A percentile compares a stretch with the other conserved stretches of the same genome.
Evolutionary conservation across 2,113 vertebrate species (phyloP).

Genomic region (Gavia stellata): DNA sequence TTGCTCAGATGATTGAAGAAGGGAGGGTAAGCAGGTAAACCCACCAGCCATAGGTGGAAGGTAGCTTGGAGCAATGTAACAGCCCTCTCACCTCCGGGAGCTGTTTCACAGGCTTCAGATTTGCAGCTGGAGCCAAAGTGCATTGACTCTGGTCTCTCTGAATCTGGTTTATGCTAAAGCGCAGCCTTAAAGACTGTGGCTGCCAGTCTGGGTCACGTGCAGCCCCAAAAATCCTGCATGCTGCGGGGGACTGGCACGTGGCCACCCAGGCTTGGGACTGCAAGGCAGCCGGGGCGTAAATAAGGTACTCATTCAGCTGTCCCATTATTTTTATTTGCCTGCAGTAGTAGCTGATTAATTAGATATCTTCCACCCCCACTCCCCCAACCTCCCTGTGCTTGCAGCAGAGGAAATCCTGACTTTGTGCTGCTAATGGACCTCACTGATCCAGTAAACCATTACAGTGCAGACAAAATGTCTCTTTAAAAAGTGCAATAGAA

Average conservation of each 20-base stretch:
- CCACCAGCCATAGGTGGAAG: fast-evolving
- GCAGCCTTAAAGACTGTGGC: background rate
- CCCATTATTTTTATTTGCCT: background rate
- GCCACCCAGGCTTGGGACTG: background rate
- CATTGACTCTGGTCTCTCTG: background rate
- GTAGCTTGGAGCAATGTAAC: background rate
- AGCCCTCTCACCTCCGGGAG: background rate
- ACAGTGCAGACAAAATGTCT: background rate
- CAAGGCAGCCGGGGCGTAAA: no score
- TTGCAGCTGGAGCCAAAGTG: background rate
- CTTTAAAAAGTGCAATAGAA: slow-evolving; percentile 9
- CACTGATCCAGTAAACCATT: background rate
- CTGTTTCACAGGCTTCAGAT: background rate
- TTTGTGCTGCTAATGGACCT: background rate
- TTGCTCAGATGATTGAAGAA: background rate
- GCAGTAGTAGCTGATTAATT: background rate
- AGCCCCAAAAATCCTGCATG: background rate
- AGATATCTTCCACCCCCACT: background rate
- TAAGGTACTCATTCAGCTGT: background rate
- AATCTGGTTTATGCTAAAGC: background rate
- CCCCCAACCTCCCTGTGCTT: background rate
- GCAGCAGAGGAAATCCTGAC: background rate
- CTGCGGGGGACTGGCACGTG: fast-evolving
- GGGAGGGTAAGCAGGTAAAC: background rate
- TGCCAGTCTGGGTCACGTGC: fast-evolving